Evolutionary conservation across 37 sponge, comb jelly and placozoan species (phyloP), one percentile per base, ranked within the genome.

Genomic region (Cliona cf. orientalis): DNA sequence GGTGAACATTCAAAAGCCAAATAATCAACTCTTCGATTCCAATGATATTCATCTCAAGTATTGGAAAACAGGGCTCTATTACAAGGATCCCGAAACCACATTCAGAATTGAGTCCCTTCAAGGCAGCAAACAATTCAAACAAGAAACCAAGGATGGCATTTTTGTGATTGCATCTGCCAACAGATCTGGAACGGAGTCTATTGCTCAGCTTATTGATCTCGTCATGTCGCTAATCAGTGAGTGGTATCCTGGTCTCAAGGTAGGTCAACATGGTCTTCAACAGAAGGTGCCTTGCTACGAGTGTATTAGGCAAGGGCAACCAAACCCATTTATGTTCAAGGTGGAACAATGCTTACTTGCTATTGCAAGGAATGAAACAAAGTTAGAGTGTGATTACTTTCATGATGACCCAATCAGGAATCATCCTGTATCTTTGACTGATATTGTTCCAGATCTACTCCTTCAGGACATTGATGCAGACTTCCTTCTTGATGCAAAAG

Each of bases 201-300:
- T 87, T 60, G 80, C 86, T 32, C 81, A 66, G 32, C 19, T 90
- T 41, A 60, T 90, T 14, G 91, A 90, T 43, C 25, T 78, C 4
- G 60, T 85, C 4, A 40, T 34, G 1, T 32, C 29, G 0, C 76
- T 90, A 31, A 60, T 85, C 0, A 46, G 37, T 29, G 86, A 85
- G 28, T 90, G 91, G 91, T 90, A 82, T 72, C 85, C 80, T 49
- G 91, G 91, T 0, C 70, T 85, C 22, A 36, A 35, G 12, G 38
- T 43, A 42, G 31, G 26, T 56, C 81, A 38, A 55, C 37, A 12
- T 58, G 66, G 2, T 74, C 79, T 12, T 91, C 87, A 60, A 55
- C 33, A n/a, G n/a, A n/a, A n/a, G n/a, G n/a, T n/a, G n/a, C n/a
- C n/a, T n/a, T n/a, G n/a, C n/a, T n/a, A n/a, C 42, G 75, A 72